Conservation (phyloP, 2,113 vertebrate species). For the Eira barbara region DNA sequence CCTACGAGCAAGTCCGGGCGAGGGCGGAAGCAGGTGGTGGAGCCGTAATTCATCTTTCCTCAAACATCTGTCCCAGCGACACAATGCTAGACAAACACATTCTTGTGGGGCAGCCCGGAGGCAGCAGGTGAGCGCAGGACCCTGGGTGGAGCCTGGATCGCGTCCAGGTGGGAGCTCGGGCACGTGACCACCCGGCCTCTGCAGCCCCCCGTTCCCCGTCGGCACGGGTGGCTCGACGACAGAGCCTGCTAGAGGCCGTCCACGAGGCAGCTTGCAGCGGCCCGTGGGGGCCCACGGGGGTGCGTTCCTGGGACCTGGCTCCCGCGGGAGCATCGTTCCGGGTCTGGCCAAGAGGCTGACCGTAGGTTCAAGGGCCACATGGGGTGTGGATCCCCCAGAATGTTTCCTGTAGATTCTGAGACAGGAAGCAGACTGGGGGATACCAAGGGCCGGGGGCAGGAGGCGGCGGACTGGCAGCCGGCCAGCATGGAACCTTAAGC, state of each 20-base stretch:
- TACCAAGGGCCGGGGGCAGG: not conserved
- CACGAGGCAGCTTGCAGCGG: rapidly evolving
- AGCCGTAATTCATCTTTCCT: not conserved
- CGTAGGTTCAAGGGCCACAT: not conserved
- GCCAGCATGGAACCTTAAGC: not conserved
- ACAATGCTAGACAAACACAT: not conserved
- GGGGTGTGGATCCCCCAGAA: not conserved
- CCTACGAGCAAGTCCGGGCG: not conserved
- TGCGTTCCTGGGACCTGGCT: rapidly evolving
- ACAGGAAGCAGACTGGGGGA: not conserved
- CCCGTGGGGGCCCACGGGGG: rapidly evolving
- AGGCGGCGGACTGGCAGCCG: not conserved
- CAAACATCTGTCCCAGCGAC: not conserved
- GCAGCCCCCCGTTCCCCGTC: not conserved
- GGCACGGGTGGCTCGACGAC: not conserved
- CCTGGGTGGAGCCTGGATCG: not conserved
- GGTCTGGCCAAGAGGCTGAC: not conserved
- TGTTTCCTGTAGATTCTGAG: not conserved
- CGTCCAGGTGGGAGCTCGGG: not conserved
- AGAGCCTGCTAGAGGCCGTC: rapidly evolving
- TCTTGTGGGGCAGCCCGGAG: not conserved
- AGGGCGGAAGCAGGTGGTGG: not conserved
- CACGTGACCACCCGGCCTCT: rapidly evolving
- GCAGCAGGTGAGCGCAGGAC: rapidly evolving
- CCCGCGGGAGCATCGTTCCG: rapidly evolving